Conservation (phyloP, 2,113 vertebrate species). For the Aspiorhynchus laticeps region DNA sequence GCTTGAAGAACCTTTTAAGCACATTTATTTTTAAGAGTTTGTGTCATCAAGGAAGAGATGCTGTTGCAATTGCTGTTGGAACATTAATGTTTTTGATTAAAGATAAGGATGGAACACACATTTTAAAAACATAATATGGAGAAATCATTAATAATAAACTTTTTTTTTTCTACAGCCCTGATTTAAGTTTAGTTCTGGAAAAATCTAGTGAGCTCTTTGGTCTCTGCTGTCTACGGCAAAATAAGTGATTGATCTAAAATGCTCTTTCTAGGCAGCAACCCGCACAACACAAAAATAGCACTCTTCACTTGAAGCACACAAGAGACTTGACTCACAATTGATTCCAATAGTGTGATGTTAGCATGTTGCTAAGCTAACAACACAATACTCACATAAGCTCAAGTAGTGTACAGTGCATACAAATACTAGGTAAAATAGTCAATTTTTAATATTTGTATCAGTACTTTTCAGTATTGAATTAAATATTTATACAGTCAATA, state of each 20-base stretch:
- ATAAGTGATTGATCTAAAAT: slow-evolving; percentile 28
- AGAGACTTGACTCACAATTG: slow-evolving; percentile 13
- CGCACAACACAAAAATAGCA: slow-evolving; percentile 25
- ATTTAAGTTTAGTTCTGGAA: neutral
- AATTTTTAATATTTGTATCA: neutral
- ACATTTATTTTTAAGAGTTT: neutral
- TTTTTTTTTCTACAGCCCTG: neutral
- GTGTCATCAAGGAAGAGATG: neutral
- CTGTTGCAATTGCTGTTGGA: no score
- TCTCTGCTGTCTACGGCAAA: neutral
- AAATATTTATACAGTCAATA: neutral
- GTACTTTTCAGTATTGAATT: neutral
- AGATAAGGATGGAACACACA: neutral
- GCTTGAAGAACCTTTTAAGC: no score
- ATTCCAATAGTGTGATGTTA: slow-evolving; percentile 5
- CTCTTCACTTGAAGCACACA: slow-evolving; percentile 2
- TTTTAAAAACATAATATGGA: slow-evolving; percentile 5
- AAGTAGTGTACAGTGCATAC: neutral
- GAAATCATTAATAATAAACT: neutral
- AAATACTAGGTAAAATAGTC: neutral
- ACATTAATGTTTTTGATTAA: neutral
- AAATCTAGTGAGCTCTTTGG: neutral
- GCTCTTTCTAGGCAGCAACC: slow-evolving; percentile 28
- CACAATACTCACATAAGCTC: neutral
- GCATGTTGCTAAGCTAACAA: slow-evolving; percentile 12